These are phyloP conservation scores for human (Homo sapiens) DNA, from an alignment of 2,113 vertebrate species.

Conservation along the genomic window GRCh38 chr1:10878501-10879000, in stretches of 20 bases:
- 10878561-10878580: conserved; percentile 87
- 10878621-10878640: conserved; percentile 69
- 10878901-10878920: not conserved
- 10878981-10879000: not conserved
- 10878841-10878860: not conserved
- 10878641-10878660: conserved; percentile 52
- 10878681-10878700: not conserved
- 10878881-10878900: fast-evolving
- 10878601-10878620: conserved; percentile 82
- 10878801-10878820: not conserved
- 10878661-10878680: conserved; percentile 75
- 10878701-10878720: not conserved
- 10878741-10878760: not conserved
- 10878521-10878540: conserved; percentile 90
- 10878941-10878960: not conserved
- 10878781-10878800: not conserved
- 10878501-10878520: conserved; percentile 91
- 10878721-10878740: not conserved
- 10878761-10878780: not conserved
- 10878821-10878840: fast-evolving
- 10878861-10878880: no score
- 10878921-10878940: conserved; percentile 17
- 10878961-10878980: fast-evolving
- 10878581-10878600: conserved; percentile 76
- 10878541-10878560: conserved; percentile 92